These are phyloP conservation scores for Orcinus orca DNA, from an alignment of 2,113 vertebrate species.

Conservation along the genomic window DNA sequence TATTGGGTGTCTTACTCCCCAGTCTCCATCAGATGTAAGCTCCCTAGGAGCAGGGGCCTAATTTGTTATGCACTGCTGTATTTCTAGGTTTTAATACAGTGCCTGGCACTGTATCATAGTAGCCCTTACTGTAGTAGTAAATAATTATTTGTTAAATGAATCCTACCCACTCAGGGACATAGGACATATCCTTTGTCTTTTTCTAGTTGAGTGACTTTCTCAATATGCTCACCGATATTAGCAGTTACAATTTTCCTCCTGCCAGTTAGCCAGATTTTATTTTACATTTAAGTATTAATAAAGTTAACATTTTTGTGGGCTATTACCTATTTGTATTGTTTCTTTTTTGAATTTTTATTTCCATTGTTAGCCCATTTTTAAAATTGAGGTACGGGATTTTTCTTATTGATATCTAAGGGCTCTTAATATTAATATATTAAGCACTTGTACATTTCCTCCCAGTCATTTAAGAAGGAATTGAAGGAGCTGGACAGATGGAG, in stretches of 20 bases:
- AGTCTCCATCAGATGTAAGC: not conserved
- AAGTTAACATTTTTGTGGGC: not conserved
- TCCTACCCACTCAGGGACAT: not conserved
- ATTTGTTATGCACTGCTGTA: not conserved
- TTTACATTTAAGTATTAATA: not conserved
- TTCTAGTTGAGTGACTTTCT: not conserved
- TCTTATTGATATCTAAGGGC: not conserved
- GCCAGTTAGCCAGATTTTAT: not conserved
- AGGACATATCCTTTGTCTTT: not conserved
- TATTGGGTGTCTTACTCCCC: not conserved
- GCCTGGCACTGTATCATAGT: not conserved
- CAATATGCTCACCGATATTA: not conserved
- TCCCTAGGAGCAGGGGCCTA: not conserved
- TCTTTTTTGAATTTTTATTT: not conserved
- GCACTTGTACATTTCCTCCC: not conserved
- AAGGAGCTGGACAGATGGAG: not conserved
- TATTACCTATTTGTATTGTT: not conserved
- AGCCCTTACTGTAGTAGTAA: not conserved
- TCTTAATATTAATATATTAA: not conserved
- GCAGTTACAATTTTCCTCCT: not conserved
- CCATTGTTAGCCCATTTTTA: not conserved
- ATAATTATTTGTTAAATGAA: not conserved
- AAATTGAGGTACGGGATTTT: not conserved
- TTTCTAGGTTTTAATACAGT: not conserved
- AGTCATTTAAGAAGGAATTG: not conserved